phyloP scores from a whole-genome alignment of 2,888 invertebrate genomes.

The Meiosimyza platycephala region DNA sequence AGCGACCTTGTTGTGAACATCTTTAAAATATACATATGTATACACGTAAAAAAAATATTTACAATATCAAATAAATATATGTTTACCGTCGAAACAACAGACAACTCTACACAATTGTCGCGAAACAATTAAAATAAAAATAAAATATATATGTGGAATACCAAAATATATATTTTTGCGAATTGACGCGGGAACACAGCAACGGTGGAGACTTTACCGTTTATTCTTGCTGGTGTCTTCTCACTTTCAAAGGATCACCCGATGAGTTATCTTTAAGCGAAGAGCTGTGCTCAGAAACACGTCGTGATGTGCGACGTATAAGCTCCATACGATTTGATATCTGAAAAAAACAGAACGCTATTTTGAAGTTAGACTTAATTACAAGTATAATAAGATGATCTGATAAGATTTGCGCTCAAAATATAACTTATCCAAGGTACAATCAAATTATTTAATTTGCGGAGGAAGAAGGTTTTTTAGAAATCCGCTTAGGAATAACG shows the following conservation, averaged over 20 bases:
- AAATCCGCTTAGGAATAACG: too few relatives aligned
- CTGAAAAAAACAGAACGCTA: constrained; percentile 42
- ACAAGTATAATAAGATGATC: too few relatives aligned
- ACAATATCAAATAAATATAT: constrained; percentile 30
- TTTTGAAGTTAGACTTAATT: too few relatives aligned
- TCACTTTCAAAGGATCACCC: not conserved
- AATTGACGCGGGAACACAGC: not conserved
- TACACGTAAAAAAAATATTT: constrained; percentile 9
- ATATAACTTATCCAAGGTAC: not conserved
- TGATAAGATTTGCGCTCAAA: too few relatives aligned
- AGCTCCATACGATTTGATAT: constrained; percentile 49
- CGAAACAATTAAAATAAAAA: constrained; percentile 27
- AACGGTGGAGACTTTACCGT: not conserved
- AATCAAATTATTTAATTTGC: not conserved
- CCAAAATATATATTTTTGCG: constrained; percentile 6
- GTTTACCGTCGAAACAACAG: not conserved
- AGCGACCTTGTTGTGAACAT: constrained; percentile 10
- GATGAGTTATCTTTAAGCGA: constrained; percentile 35
- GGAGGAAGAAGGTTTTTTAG: too few relatives aligned
- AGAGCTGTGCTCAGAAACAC: constrained; percentile 48
- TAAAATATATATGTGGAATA: constrained; percentile 9
- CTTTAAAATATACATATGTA: constrained; percentile 26
- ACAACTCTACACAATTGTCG: constrained; percentile 29
- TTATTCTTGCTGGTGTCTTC: too few relatives aligned
- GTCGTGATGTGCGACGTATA: constrained; percentile 49